A percentile compares a stretch with the other conserved stretches of the same genome.
Conservation (phyloP, 1,140 invertebrate genomes). For the Listronotus oregonensis region DNA sequence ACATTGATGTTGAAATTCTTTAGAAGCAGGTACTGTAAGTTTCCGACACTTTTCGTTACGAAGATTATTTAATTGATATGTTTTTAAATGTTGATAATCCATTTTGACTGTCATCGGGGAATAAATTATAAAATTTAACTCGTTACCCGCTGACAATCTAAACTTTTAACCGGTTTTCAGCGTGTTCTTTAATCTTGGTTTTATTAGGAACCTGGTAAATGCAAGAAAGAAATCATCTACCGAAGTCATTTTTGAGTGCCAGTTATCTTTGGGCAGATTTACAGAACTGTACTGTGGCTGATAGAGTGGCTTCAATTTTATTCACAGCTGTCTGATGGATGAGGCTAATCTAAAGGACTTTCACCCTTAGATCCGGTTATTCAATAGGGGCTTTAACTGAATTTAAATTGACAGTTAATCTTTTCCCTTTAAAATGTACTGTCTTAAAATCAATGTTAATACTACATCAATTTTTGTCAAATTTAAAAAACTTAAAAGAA, state of each 20-base stretch:
- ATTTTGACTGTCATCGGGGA: constrained; percentile 34
- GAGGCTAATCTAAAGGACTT: too few species aligned
- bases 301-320: too few species aligned
- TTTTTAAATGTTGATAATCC: constrained; percentile 38
- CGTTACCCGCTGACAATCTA: constrained; percentile 33
- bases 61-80: constrained; percentile 37
- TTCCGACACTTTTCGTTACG: constrained; percentile 31
- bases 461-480: too few species aligned
- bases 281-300: too few species aligned
- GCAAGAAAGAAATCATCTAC: not conserved
- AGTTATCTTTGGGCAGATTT: too few species aligned
- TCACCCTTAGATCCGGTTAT: too few species aligned
- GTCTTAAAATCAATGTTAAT: too few species aligned
- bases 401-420: too few species aligned
- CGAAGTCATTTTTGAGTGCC: not conserved
- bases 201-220: constrained; percentile 12
- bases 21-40: constrained; percentile 24
- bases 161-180: constrained; percentile 33
- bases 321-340: too few species aligned
- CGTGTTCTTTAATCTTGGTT: constrained; percentile 14
- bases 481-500: too few species aligned
- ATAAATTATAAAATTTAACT: constrained; percentile 38
- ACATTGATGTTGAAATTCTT: constrained; percentile 28
- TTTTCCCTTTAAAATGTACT: too few species aligned
- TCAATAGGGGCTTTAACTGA: too few species aligned